Base-by-base conservation (phyloP, 2,113 vertebrate species). In the Mus spicilegus region DNA sequence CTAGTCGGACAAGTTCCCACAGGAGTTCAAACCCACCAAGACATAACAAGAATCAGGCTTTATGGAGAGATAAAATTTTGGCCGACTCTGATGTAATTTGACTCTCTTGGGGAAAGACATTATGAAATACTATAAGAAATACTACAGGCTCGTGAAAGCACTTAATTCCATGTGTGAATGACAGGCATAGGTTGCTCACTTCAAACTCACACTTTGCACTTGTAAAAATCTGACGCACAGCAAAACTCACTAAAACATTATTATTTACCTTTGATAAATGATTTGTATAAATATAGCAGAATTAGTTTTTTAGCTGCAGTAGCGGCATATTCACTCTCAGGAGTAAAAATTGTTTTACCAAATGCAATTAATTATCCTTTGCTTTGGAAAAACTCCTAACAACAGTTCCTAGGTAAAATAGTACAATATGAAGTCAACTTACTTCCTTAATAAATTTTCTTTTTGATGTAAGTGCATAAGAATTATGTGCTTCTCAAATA, bases 211-310 rank as follows among this genome's bases (percentile, higher is more conserved):
- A n/a, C 73, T 90, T 94, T 67, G 7, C 14, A 61, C 6, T 70
- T 92, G 87, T 81, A 46, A 95, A 63, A 89, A 78, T 70, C 7
- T 85, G 86, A 88, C 65, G 30, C 11, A 84, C 76, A 58, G n/a
- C 39, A 77, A 91, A 78, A 80, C 13, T 24, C 92, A 91, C 87
- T 58, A 77, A 91, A 49, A 36, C 13, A 54, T 70, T 19, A 42
- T 54, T 8, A 49, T 82, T 86, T 82, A 12, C 20, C 12, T 93
- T 51, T 65, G 61, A 54, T 91, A 77, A 51, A 51, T 42, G 82
- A 22, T 76, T 7, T 92, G 1, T 19, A 63, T 2, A 73, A 28
- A 49, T 56, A 75, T 0, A 67, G 6, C 91, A 46, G 90, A 92
- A 49, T 49, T 17, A 39, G 19, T 10, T 10, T n/a, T 93, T 95